Evolutionary conservation across 2,797 vertebrate genomes (phyloP), one percentile per base, ranked within the genome.

Genomic region (Serranus cabrilla): DNA sequence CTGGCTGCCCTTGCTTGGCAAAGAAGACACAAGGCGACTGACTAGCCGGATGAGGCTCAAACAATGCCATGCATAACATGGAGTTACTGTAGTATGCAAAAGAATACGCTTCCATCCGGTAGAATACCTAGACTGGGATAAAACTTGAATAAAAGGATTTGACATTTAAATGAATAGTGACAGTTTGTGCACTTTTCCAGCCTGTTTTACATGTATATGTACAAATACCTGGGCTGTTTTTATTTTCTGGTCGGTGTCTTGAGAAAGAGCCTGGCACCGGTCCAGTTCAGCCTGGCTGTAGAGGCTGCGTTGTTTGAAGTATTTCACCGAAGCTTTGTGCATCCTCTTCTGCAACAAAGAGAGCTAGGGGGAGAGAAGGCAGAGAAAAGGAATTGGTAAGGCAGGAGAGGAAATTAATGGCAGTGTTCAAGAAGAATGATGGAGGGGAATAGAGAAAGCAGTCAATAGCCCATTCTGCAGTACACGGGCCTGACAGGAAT

Each of bases 381-480:
- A 95, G 93, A 95, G 91, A 94, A 96, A 96, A 94, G 94, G 96
- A 96, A 94, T 95, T 97, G 96, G 96, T 97, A 96, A 97, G 96
- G 97, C 91, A 94, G 96, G 96, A 97, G 94, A 97, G 96, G 97
- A 99, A 99, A 99, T 99, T 99, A 99, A 99, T 99, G 97, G 98
- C 97, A 98, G 96, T 95, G 94, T 99, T 99, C 98, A 99, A 98
- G 97, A 99, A 99, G 98, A 99, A 99, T 98, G 98, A 99, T 99
- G 98, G 97, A 97, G 97, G 96, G 97, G 97, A 98, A 99, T 99
- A 97, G 94, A 98, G 97, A 98, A 99, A 97, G 98, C 98, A 99
- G 98, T 98, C 98, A 99, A 99, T 99, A 99, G 98, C 97, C 97
- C 98, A 97, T 99, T 99, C 97, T 96, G 96, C 95, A 96, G 97